Percentiles rank a stretch among this genome's conserved stretches.
Evolutionary conservation across 2,797 vertebrate genomes (phyloP).

Genomic region (Malurus leucopterus): DNA sequence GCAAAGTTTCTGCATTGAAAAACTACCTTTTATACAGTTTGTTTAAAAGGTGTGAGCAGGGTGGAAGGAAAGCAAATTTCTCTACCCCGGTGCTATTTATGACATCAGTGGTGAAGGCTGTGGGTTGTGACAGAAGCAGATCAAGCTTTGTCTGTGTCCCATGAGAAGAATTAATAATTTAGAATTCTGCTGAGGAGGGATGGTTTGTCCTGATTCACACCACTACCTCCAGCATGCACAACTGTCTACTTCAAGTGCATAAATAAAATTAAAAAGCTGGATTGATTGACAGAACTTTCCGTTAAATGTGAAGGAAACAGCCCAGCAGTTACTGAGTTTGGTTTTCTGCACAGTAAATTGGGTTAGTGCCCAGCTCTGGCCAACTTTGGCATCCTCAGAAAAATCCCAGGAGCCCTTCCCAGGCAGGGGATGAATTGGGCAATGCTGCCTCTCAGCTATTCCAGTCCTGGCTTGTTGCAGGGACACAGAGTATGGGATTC

Average conservation of each 20-base stretch:
- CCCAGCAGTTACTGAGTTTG: not conserved
- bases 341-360: not conserved
- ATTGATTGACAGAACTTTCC: not conserved
- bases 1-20: not conserved
- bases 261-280: not conserved
- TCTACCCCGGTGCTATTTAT: not conserved
- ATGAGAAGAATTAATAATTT: not conserved
- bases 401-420: not conserved
- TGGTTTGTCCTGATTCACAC: not conserved
- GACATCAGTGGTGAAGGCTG: not conserved
- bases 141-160: not conserved
- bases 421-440: not conserved
- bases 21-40: not conserved
- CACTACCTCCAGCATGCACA: not conserved
- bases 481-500: not conserved
- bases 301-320: not conserved
- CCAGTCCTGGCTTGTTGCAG: not conserved
- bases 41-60: not conserved
- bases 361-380: not conserved
- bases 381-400: not conserved
- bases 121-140: not conserved
- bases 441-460: not conserved
- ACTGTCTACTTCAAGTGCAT: not conserved
- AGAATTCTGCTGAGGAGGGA: not conserved
- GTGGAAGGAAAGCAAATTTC: not conserved